These are phyloP conservation scores for Odocoileus hemionus DNA, from an alignment of 2,113 vertebrate species.

Conservation along the genomic window DNA sequence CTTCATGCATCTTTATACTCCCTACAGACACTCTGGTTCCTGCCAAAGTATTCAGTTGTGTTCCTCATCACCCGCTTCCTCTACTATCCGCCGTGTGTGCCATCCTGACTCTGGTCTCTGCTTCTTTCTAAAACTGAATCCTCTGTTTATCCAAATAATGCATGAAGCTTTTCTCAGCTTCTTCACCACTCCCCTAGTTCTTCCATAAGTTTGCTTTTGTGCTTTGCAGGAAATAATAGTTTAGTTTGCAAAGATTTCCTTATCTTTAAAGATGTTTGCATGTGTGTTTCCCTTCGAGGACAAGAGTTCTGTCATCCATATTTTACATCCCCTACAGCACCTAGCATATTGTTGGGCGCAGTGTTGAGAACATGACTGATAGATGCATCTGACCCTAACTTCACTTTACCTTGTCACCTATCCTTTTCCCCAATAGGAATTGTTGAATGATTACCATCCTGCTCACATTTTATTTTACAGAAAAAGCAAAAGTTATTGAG, in stretches of 20 bases:
- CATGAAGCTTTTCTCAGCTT: not conserved
- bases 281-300: not conserved
- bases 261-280: not conserved
- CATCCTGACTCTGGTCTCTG: not conserved
- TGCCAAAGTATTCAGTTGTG: not conserved
- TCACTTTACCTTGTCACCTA: constrained; percentile 22
- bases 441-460: constrained; percentile 21
- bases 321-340: not conserved
- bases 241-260: not conserved
- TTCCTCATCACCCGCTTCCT: not conserved
- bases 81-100: not conserved
- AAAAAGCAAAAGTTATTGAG: constrained; percentile 2
- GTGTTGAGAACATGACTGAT: not conserved
- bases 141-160: not conserved
- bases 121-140: not conserved
- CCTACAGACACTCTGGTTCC: not conserved
- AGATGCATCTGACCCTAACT: not conserved
- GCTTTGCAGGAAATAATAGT: not conserved
- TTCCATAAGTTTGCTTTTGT: not conserved
- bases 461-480: not conserved
- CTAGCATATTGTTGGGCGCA: not conserved
- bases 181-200: not conserved
- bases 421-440: not conserved
- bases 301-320: not conserved
- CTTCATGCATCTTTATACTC: not conserved